Evolutionary conservation across 2,113 vertebrate species (phyloP).

Genomic region (Pandion haliaetus): DNA sequence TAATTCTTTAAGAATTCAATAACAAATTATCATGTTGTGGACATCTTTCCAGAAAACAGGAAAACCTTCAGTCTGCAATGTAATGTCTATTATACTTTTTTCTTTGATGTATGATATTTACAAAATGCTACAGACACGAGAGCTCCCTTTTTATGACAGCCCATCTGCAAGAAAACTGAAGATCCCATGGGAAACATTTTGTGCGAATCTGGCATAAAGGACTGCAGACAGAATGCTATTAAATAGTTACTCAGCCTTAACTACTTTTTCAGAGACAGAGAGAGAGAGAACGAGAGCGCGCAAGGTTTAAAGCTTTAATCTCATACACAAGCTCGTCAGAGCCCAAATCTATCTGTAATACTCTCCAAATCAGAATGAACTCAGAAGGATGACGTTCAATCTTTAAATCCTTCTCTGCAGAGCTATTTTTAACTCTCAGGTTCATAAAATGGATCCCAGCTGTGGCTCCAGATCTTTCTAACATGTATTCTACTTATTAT

Average conservation of each 20-base stretch:
- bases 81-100: background rate
- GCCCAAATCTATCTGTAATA: slow-evolving; percentile 43
- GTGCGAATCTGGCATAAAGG: background rate
- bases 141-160: background rate
- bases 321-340: slow-evolving; percentile 9
- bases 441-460: slow-evolving; percentile 36
- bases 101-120: background rate
- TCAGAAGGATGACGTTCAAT: slow-evolving; percentile 45
- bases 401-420: slow-evolving; percentile 61
- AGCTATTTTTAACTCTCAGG: slow-evolving; percentile 52
- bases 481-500: background rate
- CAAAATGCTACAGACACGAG: background rate
- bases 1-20: background rate
- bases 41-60: background rate
- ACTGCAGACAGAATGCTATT: background rate
- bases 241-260: background rate
- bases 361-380: slow-evolving; percentile 57
- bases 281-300: background rate
- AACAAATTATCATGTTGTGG: background rate
- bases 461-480: slow-evolving; percentile 23
- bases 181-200: background rate
- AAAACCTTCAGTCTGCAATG: background rate
- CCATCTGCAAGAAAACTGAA: background rate
- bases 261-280: background rate
- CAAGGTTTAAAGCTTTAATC: slow-evolving; percentile 51